phyloP scores from a whole-genome alignment of 2,797 vertebrate genomes.

The Amazona ochrocephala region DNA sequence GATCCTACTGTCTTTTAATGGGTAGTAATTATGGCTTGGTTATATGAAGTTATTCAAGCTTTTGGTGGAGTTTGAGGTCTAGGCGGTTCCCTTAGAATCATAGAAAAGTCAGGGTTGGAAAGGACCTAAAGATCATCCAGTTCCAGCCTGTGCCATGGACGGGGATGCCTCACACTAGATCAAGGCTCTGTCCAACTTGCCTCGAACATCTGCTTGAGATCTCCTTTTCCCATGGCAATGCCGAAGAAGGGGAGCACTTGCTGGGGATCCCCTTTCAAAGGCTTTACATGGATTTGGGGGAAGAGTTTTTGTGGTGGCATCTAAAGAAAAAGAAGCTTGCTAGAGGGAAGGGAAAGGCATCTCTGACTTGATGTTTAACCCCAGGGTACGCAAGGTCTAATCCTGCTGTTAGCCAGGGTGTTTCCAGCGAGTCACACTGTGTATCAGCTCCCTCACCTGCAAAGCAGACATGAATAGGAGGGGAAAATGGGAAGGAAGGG shows the following conservation, averaged over 20 bases:
- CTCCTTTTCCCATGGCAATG: neutral
- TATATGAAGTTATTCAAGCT: neutral
- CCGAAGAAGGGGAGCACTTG: neutral
- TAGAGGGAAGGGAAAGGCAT: neutral
- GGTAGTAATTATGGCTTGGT: neutral
- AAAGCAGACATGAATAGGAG: neutral
- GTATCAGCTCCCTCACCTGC: neutral
- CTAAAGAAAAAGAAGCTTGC: neutral
- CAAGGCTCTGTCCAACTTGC: neutral
- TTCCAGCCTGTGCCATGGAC: neutral
- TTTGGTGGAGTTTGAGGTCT: neutral
- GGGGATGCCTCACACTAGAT: neutral
- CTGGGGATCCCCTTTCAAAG: neutral
- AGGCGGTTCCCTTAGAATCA: neutral
- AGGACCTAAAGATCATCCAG: neutral
- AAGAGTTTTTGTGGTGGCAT: neutral
- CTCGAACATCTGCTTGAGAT: neutral
- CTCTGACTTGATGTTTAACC: neutral
- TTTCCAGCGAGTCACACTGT: neutral
- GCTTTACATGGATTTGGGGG: accelerated
- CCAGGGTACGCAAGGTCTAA: neutral
- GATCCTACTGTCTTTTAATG: neutral
- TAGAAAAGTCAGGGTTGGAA: neutral
- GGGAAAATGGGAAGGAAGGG: neutral
- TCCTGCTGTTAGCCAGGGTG: neutral